Percentiles rank a stretch among this genome's conserved stretches.
Conservation (phyloP, 2,888 invertebrate species). For the Anodontia alba region DNA sequence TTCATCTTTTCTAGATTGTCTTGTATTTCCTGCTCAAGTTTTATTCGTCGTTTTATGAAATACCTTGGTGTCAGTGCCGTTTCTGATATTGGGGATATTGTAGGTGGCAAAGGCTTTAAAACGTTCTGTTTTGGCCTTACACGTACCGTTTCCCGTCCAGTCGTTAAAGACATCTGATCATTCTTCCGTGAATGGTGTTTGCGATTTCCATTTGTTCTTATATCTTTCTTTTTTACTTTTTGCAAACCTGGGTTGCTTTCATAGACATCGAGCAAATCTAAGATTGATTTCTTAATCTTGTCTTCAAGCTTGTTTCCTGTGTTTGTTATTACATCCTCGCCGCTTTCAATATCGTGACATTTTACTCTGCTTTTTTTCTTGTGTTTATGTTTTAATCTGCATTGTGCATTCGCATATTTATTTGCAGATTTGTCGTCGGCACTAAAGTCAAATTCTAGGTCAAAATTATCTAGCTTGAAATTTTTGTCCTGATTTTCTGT, state of each 20-base stretch:
- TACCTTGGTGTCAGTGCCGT: neutral
- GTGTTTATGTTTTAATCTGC: no score
- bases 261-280: neutral
- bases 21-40: neutral
- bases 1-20: neutral
- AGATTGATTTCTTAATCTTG: neutral
- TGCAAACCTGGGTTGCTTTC: slow-evolving; percentile 3
- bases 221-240: neutral
- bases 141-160: no score
- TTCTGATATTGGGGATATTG: neutral
- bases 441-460: neutral
- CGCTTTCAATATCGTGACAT: no score
- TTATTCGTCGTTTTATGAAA: neutral
- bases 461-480: neutral
- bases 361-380: no score
- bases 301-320: neutral
- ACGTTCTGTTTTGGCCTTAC: neutral
- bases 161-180: neutral
- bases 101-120: neutral
- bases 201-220: neutral
- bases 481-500: no score
- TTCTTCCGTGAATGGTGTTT: neutral
- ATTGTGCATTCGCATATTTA: neutral
- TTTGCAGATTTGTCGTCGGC: neutral
- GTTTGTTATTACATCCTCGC: no score